Evolutionary conservation across 1,140 invertebrate species (phyloP), one percentile per base, ranked within the genome.

Genomic region (Antheraea mylitta): DNA sequence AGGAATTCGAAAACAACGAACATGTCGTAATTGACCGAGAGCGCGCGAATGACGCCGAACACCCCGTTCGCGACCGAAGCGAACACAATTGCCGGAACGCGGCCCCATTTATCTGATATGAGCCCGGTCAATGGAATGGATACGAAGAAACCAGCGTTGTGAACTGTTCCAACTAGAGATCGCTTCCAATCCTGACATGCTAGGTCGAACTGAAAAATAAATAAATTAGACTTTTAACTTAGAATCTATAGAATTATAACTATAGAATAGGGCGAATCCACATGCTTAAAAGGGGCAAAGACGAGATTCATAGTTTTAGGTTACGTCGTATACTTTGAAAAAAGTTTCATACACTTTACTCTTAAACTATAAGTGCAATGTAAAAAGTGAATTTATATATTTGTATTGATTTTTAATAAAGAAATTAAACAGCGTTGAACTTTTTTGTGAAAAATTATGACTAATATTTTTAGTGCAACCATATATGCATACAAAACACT

Each of bases 81-180:
- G 75, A 94, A 82, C 7, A 95, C 91, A 58, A 96, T 78, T 0
- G 94, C 92, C 13, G 92, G 91, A 68, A 93, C 93, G 10, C 96
- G 89, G 0, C 96, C 96, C 62, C 77, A 90, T 45, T 76, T 94
- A 88, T 96, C 95, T 1, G 95, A 96, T 10, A 96, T 82, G 48
- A 95, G 88, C 13, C 95, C 95, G 9, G 94, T 94, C n/a, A 96
- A 89, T 3, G 95, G 94, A 59, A 96, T 92, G 9, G 95, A 95
- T 53, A 96, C 81, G 79, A 96, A 95, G 80, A 95, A 95, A 16
- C 95, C 96, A 18, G 95, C 85, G 74, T 95, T 96, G 76, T 96
- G 95, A 10, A 96, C 92, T 2, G 95, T 96, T 9, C 96, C 96
- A 0, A 96, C 94, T 18, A 96, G 79, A 0, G 95, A 93, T 18